Conservation (phyloP, 1,140 invertebrate species). For the Drosophila dunni region DNA sequence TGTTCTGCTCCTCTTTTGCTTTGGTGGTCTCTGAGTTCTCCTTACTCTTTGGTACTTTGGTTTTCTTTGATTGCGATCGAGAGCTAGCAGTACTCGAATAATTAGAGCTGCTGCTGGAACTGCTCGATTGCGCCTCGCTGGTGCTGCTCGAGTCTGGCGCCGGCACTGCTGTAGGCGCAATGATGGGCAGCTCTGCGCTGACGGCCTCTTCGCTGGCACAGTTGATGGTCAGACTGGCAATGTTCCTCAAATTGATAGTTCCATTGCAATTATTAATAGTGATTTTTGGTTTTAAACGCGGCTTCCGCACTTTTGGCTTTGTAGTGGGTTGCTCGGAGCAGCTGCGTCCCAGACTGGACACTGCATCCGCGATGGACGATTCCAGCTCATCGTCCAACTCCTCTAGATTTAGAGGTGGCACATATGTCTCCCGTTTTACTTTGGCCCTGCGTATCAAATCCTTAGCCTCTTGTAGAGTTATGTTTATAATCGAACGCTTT, state of each 20-base stretch:
- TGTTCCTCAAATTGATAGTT: constrained; percentile 82
- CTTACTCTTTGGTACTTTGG: no score
- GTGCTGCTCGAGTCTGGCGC: constrained; percentile 13
- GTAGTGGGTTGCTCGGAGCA: constrained; percentile 41
- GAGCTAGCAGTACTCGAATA: constrained; percentile 78
- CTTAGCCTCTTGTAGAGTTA: constrained; percentile 78
- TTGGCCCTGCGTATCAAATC: constrained; percentile 70
- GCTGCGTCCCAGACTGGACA: constrained; percentile 69
- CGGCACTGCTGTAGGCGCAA: constrained; percentile 29
- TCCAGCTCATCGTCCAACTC: constrained; percentile 80
- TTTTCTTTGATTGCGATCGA: constrained; percentile 75
- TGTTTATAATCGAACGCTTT: constrained; percentile 80
- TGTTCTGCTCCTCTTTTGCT: constrained; percentile 28
- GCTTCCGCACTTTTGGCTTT: constrained; percentile 58
- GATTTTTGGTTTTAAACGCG: constrained; percentile 79
- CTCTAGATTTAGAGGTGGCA: constrained; percentile 74
- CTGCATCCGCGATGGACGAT: constrained; percentile 79
- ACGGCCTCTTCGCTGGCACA: constrained; percentile 77
- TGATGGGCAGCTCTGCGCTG: constrained; percentile 65
- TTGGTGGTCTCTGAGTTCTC: constrained; percentile 38
- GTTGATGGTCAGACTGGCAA: constrained; percentile 81
- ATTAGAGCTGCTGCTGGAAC: constrained; percentile 60
- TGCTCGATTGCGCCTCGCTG: constrained; percentile 14
- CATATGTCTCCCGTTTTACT: constrained; percentile 59
- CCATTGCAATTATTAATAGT: constrained; percentile 84